Evolutionary conservation across 2,113 vertebrate genomes (phyloP).

Genomic region (Cepphus grylle): DNA sequence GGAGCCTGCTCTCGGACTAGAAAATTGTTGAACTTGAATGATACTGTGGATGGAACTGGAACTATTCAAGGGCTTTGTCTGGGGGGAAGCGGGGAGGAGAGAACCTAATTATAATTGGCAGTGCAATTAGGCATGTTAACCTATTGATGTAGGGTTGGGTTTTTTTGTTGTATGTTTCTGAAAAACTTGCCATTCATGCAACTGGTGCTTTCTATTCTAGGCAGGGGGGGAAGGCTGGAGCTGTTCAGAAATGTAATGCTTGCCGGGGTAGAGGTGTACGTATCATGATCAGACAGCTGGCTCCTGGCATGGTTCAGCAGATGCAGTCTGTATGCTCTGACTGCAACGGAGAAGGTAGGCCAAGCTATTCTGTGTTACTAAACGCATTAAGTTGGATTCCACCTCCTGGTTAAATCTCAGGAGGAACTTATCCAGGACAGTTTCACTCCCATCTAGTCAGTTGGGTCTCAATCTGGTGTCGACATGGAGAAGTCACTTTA

Average conservation of each 20-base stretch:
- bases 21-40: neutral
- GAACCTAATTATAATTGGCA: neutral
- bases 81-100: neutral
- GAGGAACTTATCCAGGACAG: neutral
- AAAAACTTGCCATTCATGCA: neutral
- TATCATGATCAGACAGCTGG: constrained; percentile 98
- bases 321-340: constrained; percentile 98
- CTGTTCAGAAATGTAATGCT: constrained; percentile 93
- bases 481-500: neutral
- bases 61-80: neutral
- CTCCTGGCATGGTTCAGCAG: constrained; percentile 98
- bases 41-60: neutral
- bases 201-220: constrained; percentile 69
- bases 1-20: neutral
- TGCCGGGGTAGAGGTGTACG: constrained; percentile 94
- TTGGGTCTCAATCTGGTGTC: neutral
- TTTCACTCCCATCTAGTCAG: neutral
- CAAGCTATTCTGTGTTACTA: neutral
- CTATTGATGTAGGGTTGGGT: neutral
- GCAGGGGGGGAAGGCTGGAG: constrained; percentile 95
- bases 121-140: neutral
- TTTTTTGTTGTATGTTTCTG: neutral
- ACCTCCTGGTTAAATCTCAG: neutral
- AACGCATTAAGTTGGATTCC: neutral
- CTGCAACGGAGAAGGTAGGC: constrained; percentile 94